Percentiles rank a stretch among this genome's conserved stretches.
Evolutionary conservation across 1,140 invertebrate species (phyloP).

Genomic region (Lepidurus arcticus): DNA sequence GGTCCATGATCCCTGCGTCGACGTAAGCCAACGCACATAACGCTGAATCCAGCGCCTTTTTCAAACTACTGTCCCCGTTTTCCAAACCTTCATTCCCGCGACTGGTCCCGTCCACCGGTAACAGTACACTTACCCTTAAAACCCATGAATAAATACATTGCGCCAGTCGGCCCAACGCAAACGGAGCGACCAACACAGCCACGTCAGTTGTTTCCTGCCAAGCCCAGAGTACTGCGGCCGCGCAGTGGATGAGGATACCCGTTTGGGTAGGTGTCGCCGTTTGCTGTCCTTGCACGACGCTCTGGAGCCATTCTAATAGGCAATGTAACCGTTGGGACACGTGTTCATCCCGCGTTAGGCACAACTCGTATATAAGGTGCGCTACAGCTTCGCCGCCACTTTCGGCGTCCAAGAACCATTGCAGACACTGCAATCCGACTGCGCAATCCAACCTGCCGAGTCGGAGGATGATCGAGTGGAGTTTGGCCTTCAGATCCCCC

Average conservation of each 20-base stretch:
- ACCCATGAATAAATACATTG: neutral
- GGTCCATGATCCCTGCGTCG: constrained; percentile 66
- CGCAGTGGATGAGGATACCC: constrained; percentile 57
- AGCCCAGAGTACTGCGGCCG: constrained; percentile 73
- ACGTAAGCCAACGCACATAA: constrained; percentile 83
- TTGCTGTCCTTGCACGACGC: constrained; percentile 45
- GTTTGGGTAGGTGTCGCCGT: constrained; percentile 41
- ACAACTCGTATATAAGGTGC: constrained; percentile 70
- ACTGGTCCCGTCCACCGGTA: neutral
- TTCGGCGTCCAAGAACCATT: constrained; percentile 26
- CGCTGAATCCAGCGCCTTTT: constrained; percentile 69
- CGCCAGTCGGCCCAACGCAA: constrained; percentile 31
- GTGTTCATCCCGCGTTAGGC: constrained; percentile 52
- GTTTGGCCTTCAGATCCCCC: neutral
- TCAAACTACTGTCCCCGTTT: constrained; percentile 51
- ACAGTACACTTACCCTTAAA: neutral
- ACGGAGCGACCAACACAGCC: constrained; percentile 33
- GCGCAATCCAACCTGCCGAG: constrained; percentile 9
- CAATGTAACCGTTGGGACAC: constrained; percentile 44
- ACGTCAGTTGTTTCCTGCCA: constrained; percentile 36
- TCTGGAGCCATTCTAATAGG: constrained; percentile 57
- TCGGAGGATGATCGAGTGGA: constrained; percentile 23
- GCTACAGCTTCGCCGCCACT: constrained; percentile 60
- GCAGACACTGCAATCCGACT: constrained; percentile 12
- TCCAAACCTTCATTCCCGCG: neutral